These are phyloP conservation scores for Poliocrania exsul DNA, from an alignment of 2,797 vertebrate genomes.

Conservation along the genomic window DNA sequence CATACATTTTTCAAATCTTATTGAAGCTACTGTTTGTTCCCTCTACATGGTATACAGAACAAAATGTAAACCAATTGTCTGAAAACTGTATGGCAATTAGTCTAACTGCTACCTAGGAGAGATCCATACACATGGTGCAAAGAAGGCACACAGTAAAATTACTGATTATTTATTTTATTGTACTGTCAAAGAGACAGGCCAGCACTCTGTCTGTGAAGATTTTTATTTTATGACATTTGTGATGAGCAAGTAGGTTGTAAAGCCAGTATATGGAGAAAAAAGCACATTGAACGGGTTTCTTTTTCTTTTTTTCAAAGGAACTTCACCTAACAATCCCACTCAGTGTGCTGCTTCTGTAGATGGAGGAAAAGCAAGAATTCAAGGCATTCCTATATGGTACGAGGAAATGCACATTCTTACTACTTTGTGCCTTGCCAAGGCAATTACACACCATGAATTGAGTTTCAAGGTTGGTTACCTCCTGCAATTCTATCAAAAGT, in stretches of 20 bases:
- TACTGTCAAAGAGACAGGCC: neutral
- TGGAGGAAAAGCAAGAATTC: slow-evolving; percentile 5
- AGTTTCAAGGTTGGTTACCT: slow-evolving; percentile 47
- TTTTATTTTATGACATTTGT: slow-evolving; percentile 26
- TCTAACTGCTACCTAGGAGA: neutral
- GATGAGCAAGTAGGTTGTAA: neutral
- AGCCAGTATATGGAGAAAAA: neutral
- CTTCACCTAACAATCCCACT: slow-evolving; percentile 8
- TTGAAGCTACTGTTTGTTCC: slow-evolving; percentile 1
- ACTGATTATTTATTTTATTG: neutral
- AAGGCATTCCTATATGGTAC: neutral
- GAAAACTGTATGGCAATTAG: slow-evolving; percentile 38
- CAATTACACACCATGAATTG: slow-evolving; percentile 46
- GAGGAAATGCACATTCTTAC: slow-evolving; percentile 5
- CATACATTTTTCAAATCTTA: neutral
- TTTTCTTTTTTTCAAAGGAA: neutral
- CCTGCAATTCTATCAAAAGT: neutral
- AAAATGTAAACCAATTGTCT: neutral
- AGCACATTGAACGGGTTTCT: neutral
- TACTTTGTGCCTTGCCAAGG: slow-evolving; percentile 30
- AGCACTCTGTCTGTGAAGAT: neutral
- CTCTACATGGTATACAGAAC: neutral
- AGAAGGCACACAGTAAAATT: neutral
- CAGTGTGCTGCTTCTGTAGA: neutral
- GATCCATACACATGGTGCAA: neutral